These are phyloP conservation scores for Polydrusus pterygomalis DNA, from an alignment of 2,888 invertebrate genomes.

Conservation along the genomic window DNA sequence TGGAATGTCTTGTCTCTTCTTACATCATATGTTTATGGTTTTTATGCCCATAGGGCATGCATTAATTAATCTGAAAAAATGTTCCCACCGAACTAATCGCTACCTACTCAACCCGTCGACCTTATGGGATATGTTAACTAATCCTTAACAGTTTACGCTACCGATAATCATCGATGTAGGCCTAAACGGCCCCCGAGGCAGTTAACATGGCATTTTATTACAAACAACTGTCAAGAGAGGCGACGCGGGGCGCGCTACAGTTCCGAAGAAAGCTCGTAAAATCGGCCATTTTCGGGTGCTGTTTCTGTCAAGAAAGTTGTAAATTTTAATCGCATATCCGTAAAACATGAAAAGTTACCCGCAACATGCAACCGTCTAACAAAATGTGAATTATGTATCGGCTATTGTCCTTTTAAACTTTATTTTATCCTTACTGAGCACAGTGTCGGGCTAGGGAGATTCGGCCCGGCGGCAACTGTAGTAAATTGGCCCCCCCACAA, in stretches of 20 bases:
- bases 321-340: slow-evolving; percentile 25
- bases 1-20: no score
- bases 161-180: slow-evolving; percentile 50
- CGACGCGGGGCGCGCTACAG: slow-evolving; percentile 33
- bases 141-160: slow-evolving; percentile 51
- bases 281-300: slow-evolving; percentile 40
- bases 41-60: neutral
- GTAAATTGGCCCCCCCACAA: no score
- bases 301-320: slow-evolving; percentile 30
- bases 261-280: slow-evolving; percentile 36
- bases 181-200: slow-evolving; percentile 42
- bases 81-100: slow-evolving; percentile 13
- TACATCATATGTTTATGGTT: no score
- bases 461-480: no score
- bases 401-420: neutral
- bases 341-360: slow-evolving; percentile 8
- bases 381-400: neutral
- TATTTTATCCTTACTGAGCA: no score
- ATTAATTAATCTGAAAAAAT: neutral
- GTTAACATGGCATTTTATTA: slow-evolving; percentile 54
- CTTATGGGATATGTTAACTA: slow-evolving; percentile 52
- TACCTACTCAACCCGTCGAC: slow-evolving; percentile 38
- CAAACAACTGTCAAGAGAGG: slow-evolving; percentile 53
- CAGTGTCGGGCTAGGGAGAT: no score
- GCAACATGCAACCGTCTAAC: neutral